phyloP scores from a whole-genome alignment of 2,888 invertebrate genomes.

The Acleris literana region DNA sequence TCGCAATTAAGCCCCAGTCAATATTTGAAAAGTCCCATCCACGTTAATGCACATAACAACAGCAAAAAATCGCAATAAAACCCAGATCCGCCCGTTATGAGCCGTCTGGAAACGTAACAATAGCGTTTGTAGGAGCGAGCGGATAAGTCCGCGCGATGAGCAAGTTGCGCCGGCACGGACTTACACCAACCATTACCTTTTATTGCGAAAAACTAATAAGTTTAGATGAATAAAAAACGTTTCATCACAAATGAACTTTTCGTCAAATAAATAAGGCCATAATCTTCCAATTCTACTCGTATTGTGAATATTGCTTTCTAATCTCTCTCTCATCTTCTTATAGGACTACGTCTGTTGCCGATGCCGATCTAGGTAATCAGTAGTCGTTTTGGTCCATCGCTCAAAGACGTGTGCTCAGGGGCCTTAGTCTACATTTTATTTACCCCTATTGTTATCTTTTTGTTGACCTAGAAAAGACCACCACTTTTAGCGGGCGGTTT shows the following conservation, averaged over 20 bases:
- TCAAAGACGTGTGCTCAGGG: no score
- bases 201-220: conserved; percentile 25
- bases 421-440: no score
- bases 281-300: no score
- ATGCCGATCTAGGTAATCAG: no score
- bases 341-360: no score
- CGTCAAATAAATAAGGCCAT: no score
- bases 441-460: no score
- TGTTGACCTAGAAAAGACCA: no score
- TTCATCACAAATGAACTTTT: background rate
- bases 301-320: no score
- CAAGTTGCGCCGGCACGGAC: conserved; percentile 5
- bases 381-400: no score
- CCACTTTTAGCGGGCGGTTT: no score
- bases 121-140: conserved; percentile 53
- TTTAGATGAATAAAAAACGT: background rate
- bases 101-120: conserved; percentile 67
- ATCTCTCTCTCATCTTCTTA: no score
- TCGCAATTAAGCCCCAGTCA: conserved; percentile 1
- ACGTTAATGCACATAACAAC: conserved; percentile 58
- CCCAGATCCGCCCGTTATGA: conserved; percentile 76
- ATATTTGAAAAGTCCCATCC: background rate
- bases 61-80: conserved; percentile 70
- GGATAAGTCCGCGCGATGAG: conserved; percentile 33
- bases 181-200: conserved; percentile 14